Percentiles rank a stretch among this genome's conserved stretches.
These are phyloP conservation scores for Karalla daura DNA, from an alignment of 2,797 vertebrate species.

Conservation along the genomic window DNA sequence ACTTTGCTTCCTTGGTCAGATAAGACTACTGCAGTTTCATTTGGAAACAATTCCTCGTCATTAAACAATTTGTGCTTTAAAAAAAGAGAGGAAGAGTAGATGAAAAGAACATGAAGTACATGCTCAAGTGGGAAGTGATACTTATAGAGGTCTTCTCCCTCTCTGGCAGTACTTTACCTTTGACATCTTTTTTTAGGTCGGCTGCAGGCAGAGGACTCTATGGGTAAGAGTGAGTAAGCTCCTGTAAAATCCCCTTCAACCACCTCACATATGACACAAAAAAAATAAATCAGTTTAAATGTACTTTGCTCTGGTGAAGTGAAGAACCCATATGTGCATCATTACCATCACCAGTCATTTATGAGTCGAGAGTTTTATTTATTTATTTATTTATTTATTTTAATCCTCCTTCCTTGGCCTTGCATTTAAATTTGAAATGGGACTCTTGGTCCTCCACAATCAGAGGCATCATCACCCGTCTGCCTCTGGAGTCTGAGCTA, in stretches of 20 bases:
- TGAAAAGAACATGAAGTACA: no score
- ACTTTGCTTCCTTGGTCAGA: no score
- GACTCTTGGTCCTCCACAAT: not conserved
- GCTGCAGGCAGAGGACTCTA: not conserved
- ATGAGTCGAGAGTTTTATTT: no score
- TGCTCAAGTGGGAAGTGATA: no score
- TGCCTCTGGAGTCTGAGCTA: not conserved
- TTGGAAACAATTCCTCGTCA: no score
- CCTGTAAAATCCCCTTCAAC: not conserved
- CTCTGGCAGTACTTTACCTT: not conserved
- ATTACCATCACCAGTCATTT: no score
- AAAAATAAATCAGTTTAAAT: not conserved
- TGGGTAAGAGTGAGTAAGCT: not conserved
- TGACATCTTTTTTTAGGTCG: constrained; percentile 20
- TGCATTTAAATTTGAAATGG: not conserved
- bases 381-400: not conserved
- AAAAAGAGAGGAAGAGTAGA: no score
- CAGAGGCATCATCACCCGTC: not conserved
- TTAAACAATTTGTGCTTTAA: no score
- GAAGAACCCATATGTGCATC: not conserved
- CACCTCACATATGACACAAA: constrained; percentile 2
- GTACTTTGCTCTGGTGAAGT: not conserved
- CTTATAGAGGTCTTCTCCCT: not conserved
- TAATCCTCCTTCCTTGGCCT: not conserved
- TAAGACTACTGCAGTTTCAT: no score